These are phyloP conservation scores for Drosophila malerkotliana DNA, from an alignment of 1,140 invertebrate genomes.

Conservation along the genomic window DNA sequence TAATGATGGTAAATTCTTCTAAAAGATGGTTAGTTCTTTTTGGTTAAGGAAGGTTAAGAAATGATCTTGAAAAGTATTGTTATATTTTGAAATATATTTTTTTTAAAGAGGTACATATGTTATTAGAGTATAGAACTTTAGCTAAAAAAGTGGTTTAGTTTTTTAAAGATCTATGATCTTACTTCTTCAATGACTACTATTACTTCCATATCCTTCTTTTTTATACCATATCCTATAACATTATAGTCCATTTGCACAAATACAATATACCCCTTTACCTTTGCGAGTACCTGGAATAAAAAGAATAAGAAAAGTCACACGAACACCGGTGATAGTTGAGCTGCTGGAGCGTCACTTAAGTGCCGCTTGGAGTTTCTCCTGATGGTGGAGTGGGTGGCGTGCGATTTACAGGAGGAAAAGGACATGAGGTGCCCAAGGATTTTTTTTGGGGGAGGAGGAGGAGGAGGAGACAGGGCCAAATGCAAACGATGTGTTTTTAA, in stretches of 20 bases:
- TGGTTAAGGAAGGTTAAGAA: not conserved
- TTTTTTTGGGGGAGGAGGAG: too few species aligned
- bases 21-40: not conserved
- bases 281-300: conserved; percentile 37
- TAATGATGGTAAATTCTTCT: not conserved
- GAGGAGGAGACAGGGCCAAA: conserved; percentile 36
- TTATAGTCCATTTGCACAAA: conserved; percentile 1
- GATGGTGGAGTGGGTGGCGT: conserved; percentile 13
- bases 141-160: too few species aligned
- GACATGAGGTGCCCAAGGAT: too few species aligned
- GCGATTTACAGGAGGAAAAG: not conserved
- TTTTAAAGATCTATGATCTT: too few species aligned
- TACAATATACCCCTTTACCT: conserved; percentile 34
- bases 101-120: too few species aligned
- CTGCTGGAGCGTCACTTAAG: conserved; percentile 80
- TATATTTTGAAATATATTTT: not conserved
- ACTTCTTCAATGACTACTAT: too few species aligned
- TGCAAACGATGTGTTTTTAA: conserved; percentile 81
- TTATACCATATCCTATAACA: not conserved
- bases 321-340: conserved; percentile 67
- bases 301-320: conserved; percentile 34
- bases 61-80: not conserved
- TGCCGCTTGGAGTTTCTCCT: conserved; percentile 51
- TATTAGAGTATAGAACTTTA: too few species aligned
- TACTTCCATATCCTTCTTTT: too few species aligned